These are phyloP conservation scores for Drosophila vallismaia DNA, from an alignment of 2,888 invertebrate genomes.

Conservation along the genomic window DNA sequence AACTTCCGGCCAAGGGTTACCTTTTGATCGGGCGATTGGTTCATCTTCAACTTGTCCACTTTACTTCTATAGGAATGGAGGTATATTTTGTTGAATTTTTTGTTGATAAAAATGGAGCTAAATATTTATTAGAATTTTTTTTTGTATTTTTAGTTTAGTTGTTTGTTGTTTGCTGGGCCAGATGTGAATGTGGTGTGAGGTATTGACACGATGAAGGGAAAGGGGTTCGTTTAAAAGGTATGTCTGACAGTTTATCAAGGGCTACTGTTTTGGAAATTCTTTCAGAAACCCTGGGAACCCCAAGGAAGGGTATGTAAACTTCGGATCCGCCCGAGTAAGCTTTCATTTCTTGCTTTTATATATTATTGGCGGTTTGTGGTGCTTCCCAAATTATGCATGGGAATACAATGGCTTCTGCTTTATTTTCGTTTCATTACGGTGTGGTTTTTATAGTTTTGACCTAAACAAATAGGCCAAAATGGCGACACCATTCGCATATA, in stretches of 20 bases:
- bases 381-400: constrained; percentile 77
- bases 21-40: constrained; percentile 7
- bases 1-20: constrained; percentile 45
- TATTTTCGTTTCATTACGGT: constrained; percentile 35
- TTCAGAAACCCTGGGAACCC: not conserved
- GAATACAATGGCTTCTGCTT: constrained; percentile 29
- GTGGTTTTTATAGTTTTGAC: constrained; percentile 55
- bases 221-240: not conserved
- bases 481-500: constrained; percentile 7
- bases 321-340: too few relatives aligned
- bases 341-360: too few relatives aligned
- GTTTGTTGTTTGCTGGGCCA: not conserved
- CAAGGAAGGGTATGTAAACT: too few relatives aligned
- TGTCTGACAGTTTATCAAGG: not conserved
- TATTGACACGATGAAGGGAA: not conserved
- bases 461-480: constrained; percentile 55
- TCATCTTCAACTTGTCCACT: not conserved
- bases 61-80: not conserved
- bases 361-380: constrained; percentile 23
- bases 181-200: not conserved
- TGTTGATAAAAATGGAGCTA: not conserved
- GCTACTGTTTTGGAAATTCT: not conserved
- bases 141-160: not conserved
- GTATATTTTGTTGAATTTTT: not conserved
- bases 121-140: not conserved